Evolutionary conservation across 2,888 invertebrate species (phyloP), one percentile per base, ranked within the genome.

Genomic region (Phasia obesa): DNA sequence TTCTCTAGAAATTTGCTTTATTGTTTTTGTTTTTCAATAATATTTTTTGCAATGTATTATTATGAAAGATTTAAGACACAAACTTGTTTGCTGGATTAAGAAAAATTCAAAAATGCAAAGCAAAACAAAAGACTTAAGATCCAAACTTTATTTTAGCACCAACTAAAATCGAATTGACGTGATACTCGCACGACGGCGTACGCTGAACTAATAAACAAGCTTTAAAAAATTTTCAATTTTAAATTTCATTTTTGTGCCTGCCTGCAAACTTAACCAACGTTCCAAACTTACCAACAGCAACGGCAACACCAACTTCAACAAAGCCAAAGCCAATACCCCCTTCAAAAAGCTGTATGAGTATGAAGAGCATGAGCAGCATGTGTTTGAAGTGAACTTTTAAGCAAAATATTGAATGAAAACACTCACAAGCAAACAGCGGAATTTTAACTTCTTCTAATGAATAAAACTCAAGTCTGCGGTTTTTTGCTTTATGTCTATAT

Each of bases 151-250:
- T 55, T 62, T 11, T 25, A 42, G 38, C 55, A 17, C 21, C 44
- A 42, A 27, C 35, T 19, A 47, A 79, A 53, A 17, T 62, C 62
- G 35, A 35, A 35, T 25, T 15, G 38, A 47, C 53, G 47, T 59
- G 70, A 55, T 79, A 49, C 79, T 79, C 49, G 71, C 79, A 55
- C 79, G 83, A 77, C 73, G 65, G 35, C 60, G 65, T 55, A 71
- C 75, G 70, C 71, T 79, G 38, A n/a, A 76, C 79, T 83, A 79
- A 71, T 71, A 75, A 49, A 65, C 44, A 83, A 62, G 47, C 60
- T 65, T 75, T 35, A 57, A 69, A 57, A 51, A 55, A 62, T 79
- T 73, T 60, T 67, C 60, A 74, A 80, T 74, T 80, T 80, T 67
- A 35, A 74, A 74, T 69, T 35, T 35, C 35, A 11, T 38, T 67